Base-by-base conservation (phyloP, 2,888 invertebrate species). In the Pomacea canaliculata region DNA sequence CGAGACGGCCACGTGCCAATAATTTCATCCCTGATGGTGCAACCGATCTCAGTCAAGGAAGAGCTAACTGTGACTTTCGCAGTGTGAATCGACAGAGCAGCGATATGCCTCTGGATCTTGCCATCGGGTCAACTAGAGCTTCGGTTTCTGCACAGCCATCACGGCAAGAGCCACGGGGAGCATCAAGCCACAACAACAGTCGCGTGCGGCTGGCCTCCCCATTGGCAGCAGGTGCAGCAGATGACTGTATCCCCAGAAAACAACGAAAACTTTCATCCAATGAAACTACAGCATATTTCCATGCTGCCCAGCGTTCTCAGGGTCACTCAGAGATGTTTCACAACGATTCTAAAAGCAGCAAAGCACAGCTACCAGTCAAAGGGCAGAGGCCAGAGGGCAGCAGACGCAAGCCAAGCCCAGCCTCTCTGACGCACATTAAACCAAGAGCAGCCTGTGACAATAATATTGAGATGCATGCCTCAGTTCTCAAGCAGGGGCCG, bases 61-160 rank as follows among this genome's bases (percentile, higher is more conserved):
- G 68, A 37, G 59, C 63, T 59, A 63, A 46, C 62, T 63, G 27
- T 19, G 27, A 27, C 63, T 27, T 16, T 23, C 63, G 63, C 63
- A 63, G 27, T 63, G 27, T 10, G 10, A 63, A 63, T 19, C n/a
- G 23, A 63, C 27, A 23, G n/a, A 27, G 63, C 27, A 23, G 63
- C 10, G 69, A 74, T n/a, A 68, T 68, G 27, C 74, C 74, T 10
- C 69, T 74, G 18, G 69, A 74, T 60, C 74, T 74, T 37, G 74
- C 74, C 63, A 46, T 74, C 18, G 62, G 51, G n/a, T 74, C 74
- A 7, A 48, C 49, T 5, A 56, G 69, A 19, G 48, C 23, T 3
- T 69, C 68, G 10, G 27, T 23, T 13, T 74, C 74, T 18, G 62
- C 56, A 7, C n/a, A 56, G 51, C 51, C 69, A 10, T 37, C 62